Conservation (phyloP, 2,888 invertebrate genomes). For the Argyresthia goedartella region DNA sequence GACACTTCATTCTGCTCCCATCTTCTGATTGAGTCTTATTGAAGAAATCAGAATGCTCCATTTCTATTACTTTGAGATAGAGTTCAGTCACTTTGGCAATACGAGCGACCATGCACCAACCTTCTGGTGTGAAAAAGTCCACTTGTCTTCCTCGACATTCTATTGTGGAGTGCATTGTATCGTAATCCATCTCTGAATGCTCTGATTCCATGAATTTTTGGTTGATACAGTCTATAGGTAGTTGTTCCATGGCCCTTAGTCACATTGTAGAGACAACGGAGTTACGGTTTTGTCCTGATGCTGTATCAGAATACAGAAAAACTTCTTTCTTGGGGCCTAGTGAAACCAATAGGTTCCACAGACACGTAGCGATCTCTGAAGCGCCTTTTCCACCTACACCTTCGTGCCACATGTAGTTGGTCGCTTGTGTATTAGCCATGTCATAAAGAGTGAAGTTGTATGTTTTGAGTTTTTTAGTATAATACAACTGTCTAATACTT, state of each 20-base stretch:
- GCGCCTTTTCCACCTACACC: slow-evolving; percentile 3
- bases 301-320: slow-evolving; percentile 4
- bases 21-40: too few species aligned
- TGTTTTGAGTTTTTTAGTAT: slow-evolving; percentile 2
- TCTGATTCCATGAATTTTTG: slow-evolving; percentile 8
- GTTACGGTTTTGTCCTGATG: neutral
- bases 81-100: too few species aligned
- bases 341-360: slow-evolving; percentile 1
- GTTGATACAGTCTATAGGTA: neutral
- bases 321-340: slow-evolving; percentile 1
- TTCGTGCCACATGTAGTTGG: neutral
- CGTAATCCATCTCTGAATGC: slow-evolving; percentile 13
- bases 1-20: too few species aligned
- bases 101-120: too few species aligned
- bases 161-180: slow-evolving; percentile 24
- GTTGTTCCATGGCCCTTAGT: neutral
- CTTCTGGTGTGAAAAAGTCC: too few species aligned
- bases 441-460: slow-evolving; percentile 2
- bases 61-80: too few species aligned
- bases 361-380: slow-evolving; percentile 3
- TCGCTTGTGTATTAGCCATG: neutral
- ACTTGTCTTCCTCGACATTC: too few species aligned
- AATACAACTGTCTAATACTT: neutral
- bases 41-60: too few species aligned
- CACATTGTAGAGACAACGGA: neutral